phyloP scores from a whole-genome alignment of 2,797 vertebrate genomes.

The Cheirogaleus major region DNA sequence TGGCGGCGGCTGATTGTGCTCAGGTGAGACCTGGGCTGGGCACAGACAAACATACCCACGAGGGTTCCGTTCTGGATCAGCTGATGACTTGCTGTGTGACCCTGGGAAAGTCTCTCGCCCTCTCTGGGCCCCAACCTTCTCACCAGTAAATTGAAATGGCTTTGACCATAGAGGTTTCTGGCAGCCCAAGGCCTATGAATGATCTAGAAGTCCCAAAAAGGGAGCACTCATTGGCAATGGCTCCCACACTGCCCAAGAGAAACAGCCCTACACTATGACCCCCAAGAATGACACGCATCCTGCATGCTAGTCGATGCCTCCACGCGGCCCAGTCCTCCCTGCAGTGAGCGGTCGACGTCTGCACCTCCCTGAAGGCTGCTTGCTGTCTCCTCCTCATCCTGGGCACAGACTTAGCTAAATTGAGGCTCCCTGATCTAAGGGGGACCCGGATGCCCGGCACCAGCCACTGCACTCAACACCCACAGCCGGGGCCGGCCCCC shows the following conservation, averaged over 20 bases:
- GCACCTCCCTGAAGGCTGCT: slow-evolving; percentile 59
- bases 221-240: background rate
- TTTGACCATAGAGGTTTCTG: background rate
- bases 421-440: background rate
- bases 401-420: slow-evolving; percentile 61
- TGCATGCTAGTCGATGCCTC: slow-evolving; percentile 56
- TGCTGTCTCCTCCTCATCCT: slow-evolving; percentile 39
- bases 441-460: background rate
- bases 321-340: slow-evolving; percentile 73
- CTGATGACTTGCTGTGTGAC: background rate
- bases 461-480: background rate
- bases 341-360: slow-evolving; percentile 51
- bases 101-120: background rate
- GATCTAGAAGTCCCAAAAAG: background rate
- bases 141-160: background rate
- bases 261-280: background rate
- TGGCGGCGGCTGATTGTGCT: accelerated
- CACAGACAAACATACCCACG: accelerated
- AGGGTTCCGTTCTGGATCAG: background rate
- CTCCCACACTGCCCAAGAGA: background rate
- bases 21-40: background rate
- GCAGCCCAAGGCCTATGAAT: too few species aligned
- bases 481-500: background rate
- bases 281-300: slow-evolving; percentile 67
- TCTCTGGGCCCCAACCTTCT: background rate